phyloP scores from a whole-genome alignment of 2,888 invertebrate genomes.

The Poecilus cupreus region DNA sequence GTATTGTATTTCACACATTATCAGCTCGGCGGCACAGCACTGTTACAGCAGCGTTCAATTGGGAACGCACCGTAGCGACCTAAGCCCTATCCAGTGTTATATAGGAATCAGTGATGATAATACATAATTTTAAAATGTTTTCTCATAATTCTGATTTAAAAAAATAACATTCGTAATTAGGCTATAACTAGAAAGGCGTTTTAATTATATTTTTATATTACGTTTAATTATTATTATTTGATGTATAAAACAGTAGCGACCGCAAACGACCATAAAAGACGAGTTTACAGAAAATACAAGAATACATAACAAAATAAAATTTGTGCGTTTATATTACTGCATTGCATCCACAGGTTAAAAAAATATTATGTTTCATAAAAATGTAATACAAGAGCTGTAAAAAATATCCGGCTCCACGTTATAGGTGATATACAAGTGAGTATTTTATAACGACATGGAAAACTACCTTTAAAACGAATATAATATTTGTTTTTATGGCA shows the following conservation, averaged over 20 bases:
- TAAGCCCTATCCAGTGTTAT: too few species aligned
- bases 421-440: slow-evolving; percentile 1
- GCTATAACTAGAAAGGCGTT: too few species aligned
- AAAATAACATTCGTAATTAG: too few species aligned
- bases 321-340: slow-evolving; percentile 4
- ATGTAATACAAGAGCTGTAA: slow-evolving; percentile 7
- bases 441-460: slow-evolving; percentile 26
- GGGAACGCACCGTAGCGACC: too few species aligned
- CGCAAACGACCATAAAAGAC: background rate
- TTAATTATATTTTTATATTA: too few species aligned
- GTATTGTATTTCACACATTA: too few species aligned
- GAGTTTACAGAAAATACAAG: background rate
- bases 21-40: too few species aligned
- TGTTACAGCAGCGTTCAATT: too few species aligned
- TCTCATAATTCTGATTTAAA: too few species aligned
- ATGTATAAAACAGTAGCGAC: background rate
- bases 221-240: too few species aligned
- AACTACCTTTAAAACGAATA: slow-evolving; percentile 24
- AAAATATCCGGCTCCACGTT: background rate
- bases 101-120: too few species aligned
- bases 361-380: slow-evolving; percentile 38
- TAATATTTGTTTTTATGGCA: slow-evolving; percentile 22
- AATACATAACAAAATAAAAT: slow-evolving; percentile 3
- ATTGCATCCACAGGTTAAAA: background rate
- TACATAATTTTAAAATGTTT: too few species aligned